A percentile compares a stretch with the other conserved stretches of the same genome.
These are phyloP conservation scores for Xenopus petersii DNA, from an alignment of 2,797 vertebrate genomes.

Conservation along the genomic window DNA sequence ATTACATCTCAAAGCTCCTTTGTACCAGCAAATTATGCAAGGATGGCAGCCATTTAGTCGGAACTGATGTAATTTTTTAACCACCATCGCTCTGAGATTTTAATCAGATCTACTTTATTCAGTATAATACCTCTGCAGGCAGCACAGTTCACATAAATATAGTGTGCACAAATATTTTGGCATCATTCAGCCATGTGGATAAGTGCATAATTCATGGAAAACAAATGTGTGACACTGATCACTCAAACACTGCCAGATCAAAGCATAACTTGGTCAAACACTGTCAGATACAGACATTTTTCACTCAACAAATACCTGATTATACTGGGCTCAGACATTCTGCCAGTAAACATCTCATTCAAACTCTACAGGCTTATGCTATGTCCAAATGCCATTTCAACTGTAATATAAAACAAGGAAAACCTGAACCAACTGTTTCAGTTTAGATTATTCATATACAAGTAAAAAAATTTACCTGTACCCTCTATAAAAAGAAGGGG, in stretches of 20 bases:
- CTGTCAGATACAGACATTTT: slow-evolving; percentile 40
- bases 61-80: not conserved
- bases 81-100: not conserved
- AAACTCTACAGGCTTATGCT: slow-evolving; percentile 10
- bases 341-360: slow-evolving; percentile 33
- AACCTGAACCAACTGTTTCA: not conserved
- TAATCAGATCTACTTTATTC: not conserved
- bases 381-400: slow-evolving; percentile 12
- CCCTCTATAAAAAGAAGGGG: no score
- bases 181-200: slow-evolving; percentile 33
- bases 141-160: slow-evolving; percentile 16
- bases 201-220: slow-evolving; percentile 39
- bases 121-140: slow-evolving; percentile 23
- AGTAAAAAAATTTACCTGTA: no score
- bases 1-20: no score
- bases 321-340: slow-evolving; percentile 21
- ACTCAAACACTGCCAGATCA: slow-evolving; percentile 21
- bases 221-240: slow-evolving; percentile 29
- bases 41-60: no score
- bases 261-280: slow-evolving; percentile 33
- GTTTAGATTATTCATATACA: no score
- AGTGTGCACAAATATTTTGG: not conserved
- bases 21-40: no score
- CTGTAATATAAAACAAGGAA: slow-evolving; percentile 8
- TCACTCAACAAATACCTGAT: slow-evolving; percentile 29